Evolutionary conservation across 92 coral and sea anemone genomes (phyloP).

Genomic region (Phymanthus crucifer): DNA sequence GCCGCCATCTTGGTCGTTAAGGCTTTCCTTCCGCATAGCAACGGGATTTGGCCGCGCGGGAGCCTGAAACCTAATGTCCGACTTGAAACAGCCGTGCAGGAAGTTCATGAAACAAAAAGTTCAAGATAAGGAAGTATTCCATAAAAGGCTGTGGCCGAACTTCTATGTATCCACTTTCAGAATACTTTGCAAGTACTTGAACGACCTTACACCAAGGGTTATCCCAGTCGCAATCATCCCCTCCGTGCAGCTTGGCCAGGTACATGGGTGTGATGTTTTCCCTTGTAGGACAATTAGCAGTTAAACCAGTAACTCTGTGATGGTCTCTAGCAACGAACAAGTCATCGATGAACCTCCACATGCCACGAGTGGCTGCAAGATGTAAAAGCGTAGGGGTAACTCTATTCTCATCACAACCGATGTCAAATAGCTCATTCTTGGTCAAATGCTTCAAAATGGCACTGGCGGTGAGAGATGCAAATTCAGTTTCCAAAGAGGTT

Average conservation of each 20-base stretch:
- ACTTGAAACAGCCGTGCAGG: conserved; percentile 20
- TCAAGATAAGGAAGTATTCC: conserved; percentile 28
- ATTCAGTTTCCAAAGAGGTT: conserved; percentile 30
- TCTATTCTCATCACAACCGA: conserved; percentile 27
- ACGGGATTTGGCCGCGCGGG: too few species aligned
- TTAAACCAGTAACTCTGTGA: too few species aligned
- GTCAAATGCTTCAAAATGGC: conserved; percentile 8
- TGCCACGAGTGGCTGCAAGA: too few species aligned
- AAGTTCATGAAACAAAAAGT: conserved; percentile 24
- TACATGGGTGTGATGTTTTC: too few species aligned
- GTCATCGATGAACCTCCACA: conserved; percentile 17
- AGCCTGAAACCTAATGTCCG: too few species aligned
- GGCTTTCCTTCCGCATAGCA: too few species aligned
- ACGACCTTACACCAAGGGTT: background rate
- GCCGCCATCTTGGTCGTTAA: too few species aligned
- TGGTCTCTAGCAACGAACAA: background rate
- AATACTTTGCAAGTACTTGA: background rate
- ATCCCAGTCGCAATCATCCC: too few species aligned
- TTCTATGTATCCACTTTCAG: background rate
- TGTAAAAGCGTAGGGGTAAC: too few species aligned
- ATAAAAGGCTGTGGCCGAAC: background rate
- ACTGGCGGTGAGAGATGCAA: conserved; percentile 32
- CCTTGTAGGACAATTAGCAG: too few species aligned
- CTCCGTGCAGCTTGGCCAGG: too few species aligned
- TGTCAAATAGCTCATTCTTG: background rate